These are phyloP conservation scores for Balanococcus diminutus DNA, from an alignment of 2,888 invertebrate genomes.

Conservation along the genomic window DNA sequence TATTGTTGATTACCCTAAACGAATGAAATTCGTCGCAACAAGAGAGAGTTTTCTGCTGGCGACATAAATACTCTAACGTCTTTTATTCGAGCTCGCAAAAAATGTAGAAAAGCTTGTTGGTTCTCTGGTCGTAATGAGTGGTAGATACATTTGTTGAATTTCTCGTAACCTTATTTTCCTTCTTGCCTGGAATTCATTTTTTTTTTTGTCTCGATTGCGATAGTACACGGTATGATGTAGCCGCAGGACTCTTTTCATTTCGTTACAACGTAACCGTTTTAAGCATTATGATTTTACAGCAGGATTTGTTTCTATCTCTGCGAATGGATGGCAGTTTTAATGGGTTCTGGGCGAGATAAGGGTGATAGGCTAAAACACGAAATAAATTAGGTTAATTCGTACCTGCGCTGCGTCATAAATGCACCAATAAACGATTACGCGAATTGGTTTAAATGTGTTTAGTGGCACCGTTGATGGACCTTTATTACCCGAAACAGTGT, in stretches of 20 bases:
- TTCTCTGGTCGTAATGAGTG: not conserved
- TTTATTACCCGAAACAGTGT: not conserved
- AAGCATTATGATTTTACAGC: not conserved
- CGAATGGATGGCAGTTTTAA: not conserved
- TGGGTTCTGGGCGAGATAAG: not conserved
- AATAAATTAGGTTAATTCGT: no score
- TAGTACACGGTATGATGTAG: not conserved
- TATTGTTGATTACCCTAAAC: not conserved
- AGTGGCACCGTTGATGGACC: not conserved
- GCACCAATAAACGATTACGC: not conserved
- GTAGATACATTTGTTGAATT: constrained; percentile 2
- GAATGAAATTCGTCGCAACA: not conserved
- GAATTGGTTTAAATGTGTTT: no score
- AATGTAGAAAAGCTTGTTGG: not conserved
- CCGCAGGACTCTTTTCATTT: not conserved
- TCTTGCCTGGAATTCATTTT: not conserved
- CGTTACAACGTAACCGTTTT: not conserved
- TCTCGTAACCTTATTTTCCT: not conserved
- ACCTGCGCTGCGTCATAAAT: no score
- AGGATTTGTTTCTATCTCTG: not conserved
- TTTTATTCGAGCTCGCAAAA: not conserved
- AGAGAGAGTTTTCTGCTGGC: not conserved
- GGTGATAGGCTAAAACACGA: not conserved
- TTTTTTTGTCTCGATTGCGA: not conserved
- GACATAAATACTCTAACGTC: not conserved